Base-by-base conservation (phyloP, 2,888 invertebrate genomes). In the Cantharis rufa region DNA sequence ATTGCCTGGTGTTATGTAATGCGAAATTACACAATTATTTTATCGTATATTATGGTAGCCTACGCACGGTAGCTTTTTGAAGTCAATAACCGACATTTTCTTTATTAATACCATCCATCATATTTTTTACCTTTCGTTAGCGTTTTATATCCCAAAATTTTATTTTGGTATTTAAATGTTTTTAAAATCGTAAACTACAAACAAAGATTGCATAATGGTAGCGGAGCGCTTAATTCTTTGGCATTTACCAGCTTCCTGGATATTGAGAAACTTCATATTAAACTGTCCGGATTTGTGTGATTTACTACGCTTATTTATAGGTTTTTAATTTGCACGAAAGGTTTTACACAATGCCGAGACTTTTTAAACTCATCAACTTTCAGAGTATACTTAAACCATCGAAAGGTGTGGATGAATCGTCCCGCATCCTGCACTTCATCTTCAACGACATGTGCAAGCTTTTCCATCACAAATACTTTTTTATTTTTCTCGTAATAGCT, bases 51-150 rank as follows among this genome's bases (percentile, higher is more conserved):
- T 70, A 18, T 69, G 21, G 21, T 24, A 15, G 74, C 74, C 74
- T 71, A 74, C 77, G 66, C 74, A 69, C 74, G 27, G 74, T 77
- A 77, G 72, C 77, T 66, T 66, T 66, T 66, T 72, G 69, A 76
- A 76, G 72, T 70, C 75, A 75, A 75, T 75, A 75, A 75, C 75
- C 75, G 71, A 75, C 75, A 69, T 75, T 75, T 71, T 62, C 74
- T 64, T 74, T 70, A 63, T 74, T 70, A 70, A 70, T 70, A 62
- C n/a, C 66, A 68, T 21, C 69, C 62, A 21, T 70, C 48, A 64
- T 32, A 75, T 70, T 71, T 66, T 73, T 68, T 48, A 69, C n/a
- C 48, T 21, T 66, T 66, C 16, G n/a, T 66, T 66, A 66, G 0
- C 18, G 18, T 66, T 21, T 63, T 16, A 21, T 66, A 66, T 21